Conservation (phyloP, 2,888 invertebrate species). For the Theodoxus fluviatilis region DNA sequence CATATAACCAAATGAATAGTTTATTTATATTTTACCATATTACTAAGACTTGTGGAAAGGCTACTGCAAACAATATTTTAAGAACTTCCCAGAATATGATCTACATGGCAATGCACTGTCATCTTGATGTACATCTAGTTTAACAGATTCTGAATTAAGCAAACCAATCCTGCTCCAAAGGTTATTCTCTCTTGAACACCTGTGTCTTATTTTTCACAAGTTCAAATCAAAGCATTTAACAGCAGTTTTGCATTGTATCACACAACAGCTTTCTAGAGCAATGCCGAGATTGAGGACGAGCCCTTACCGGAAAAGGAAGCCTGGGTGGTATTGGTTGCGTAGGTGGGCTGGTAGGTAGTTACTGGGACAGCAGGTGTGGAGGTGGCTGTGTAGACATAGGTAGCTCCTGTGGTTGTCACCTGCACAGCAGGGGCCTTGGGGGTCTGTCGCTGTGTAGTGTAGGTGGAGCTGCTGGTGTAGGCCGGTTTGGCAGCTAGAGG, state of each 20-base stretch:
- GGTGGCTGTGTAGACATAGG: constrained; percentile 55
- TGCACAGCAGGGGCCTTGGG: constrained; percentile 53
- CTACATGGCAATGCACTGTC: too few relatives aligned
- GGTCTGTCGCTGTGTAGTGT: constrained; percentile 49
- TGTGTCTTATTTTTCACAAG: too few relatives aligned
- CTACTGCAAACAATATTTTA: too few relatives aligned
- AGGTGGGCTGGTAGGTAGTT: constrained; percentile 37
- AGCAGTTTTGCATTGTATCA: neutral
- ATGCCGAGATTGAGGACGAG: neutral
- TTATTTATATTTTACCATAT: too few relatives aligned
- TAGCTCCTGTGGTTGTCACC: constrained; percentile 51
- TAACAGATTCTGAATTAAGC: too few relatives aligned
- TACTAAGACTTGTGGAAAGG: too few relatives aligned
- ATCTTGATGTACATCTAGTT: too few relatives aligned
- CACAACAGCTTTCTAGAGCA: neutral
- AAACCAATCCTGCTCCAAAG: too few relatives aligned
- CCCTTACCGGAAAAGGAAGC: constrained; percentile 43
- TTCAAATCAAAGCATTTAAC: neutral
- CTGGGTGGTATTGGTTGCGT: constrained; percentile 49
- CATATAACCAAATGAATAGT: too few relatives aligned
- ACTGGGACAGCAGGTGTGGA: constrained; percentile 50
- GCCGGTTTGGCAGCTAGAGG: constrained; percentile 52
- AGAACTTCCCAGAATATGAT: too few relatives aligned
- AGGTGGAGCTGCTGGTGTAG: constrained; percentile 54
- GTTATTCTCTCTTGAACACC: too few relatives aligned